phyloP scores from a whole-genome alignment of 2,113 vertebrate genomes.

The Sinocyclocheilus anshuiensis region DNA sequence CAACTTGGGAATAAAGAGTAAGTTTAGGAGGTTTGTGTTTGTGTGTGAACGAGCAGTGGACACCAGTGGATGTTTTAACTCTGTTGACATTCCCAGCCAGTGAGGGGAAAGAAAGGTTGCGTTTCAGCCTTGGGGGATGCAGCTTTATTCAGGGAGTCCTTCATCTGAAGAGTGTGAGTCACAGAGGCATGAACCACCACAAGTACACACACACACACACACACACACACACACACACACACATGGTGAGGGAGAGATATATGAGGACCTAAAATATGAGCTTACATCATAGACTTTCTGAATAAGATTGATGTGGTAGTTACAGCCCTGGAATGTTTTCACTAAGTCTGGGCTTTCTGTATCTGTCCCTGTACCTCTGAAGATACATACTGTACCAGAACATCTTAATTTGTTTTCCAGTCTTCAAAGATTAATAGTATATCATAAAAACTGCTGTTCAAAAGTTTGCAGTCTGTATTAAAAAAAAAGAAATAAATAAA shows the following conservation, averaged over 20 bases:
- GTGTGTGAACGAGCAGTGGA: neutral
- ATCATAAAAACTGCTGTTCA: too few species aligned
- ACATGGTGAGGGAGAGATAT: neutral
- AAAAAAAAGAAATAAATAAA: too few species aligned
- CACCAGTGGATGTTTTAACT: constrained; percentile 25
- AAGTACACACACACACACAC: too few species aligned
- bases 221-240: too few species aligned
- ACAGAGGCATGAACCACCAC: constrained; percentile 38
- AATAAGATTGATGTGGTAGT: neutral
- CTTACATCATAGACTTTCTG: neutral
- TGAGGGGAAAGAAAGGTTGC: constrained; percentile 32
- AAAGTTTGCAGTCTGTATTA: too few species aligned
- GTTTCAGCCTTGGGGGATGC: constrained; percentile 5
- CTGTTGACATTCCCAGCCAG: constrained; percentile 48
- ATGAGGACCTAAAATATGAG: neutral
- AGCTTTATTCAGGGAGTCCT: constrained; percentile 52
- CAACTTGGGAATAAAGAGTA: neutral
- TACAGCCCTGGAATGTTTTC: neutral
- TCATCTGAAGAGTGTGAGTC: constrained; percentile 47
- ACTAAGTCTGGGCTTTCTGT: neutral
- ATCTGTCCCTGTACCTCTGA: neutral
- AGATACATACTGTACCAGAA: neutral
- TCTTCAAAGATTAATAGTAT: neutral
- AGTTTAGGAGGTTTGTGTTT: neutral
- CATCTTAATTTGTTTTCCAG: neutral